These are phyloP conservation scores for Lutjanus erythropterus DNA, from an alignment of 2,113 vertebrate species.

Conservation along the genomic window DNA sequence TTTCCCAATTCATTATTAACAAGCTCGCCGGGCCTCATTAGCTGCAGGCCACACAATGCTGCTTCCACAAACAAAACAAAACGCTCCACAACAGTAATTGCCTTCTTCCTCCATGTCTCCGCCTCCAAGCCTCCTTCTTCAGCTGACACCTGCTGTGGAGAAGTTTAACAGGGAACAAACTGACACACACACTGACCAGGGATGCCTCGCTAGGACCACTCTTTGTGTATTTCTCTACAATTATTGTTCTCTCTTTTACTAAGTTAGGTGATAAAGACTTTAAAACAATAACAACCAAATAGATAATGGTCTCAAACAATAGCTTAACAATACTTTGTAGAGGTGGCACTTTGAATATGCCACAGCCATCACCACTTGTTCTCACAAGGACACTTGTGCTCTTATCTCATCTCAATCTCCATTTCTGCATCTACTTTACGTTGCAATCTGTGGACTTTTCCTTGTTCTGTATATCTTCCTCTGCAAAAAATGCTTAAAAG, in stretches of 20 bases:
- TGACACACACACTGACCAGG: slow-evolving; percentile 19
- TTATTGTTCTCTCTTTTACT: not conserved
- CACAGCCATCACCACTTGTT: not conserved
- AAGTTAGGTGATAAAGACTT: not conserved
- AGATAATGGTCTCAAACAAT: not conserved
- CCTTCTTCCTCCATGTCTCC: slow-evolving; percentile 70
- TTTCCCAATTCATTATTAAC: slow-evolving; percentile 79
- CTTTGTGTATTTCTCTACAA: not conserved
- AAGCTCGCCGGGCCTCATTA: slow-evolving; percentile 80
- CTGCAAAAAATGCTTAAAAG: not conserved
- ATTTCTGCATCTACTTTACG: not conserved
- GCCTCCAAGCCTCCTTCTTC: slow-evolving; percentile 64
- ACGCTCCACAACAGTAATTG: slow-evolving; percentile 77
- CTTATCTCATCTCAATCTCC: not conserved
- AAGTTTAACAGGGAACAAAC: slow-evolving; percentile 66
- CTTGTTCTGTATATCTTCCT: not conserved
- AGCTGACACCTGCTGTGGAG: slow-evolving; percentile 76
- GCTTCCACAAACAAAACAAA: slow-evolving; percentile 78
- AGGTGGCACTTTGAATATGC: not conserved
- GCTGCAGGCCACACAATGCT: slow-evolving; percentile 71
- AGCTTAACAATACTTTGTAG: not conserved
- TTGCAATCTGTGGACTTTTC: not conserved
- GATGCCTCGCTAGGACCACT: slow-evolving; percentile 7
- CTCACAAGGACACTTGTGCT: not conserved
- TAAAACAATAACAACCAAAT: slow-evolving; percentile 6